phyloP scores from a whole-genome alignment of 2,113 vertebrate genomes.

The Ovibos moschatus region DNA sequence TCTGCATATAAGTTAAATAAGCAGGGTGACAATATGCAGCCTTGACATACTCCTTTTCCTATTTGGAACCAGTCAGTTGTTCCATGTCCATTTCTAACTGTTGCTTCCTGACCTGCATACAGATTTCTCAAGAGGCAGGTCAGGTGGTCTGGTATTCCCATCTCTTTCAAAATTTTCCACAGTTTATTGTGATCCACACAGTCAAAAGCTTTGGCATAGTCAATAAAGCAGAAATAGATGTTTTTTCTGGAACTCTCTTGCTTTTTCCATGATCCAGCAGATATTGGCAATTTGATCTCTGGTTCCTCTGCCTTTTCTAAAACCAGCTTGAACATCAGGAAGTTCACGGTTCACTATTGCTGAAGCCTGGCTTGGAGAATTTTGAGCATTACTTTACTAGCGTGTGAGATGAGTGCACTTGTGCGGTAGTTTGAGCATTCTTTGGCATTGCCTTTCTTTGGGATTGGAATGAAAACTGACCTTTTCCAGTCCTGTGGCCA shows the following conservation, averaged over 20 bases:
- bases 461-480: background rate
- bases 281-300: background rate
- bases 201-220: background rate
- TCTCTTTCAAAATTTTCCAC: background rate
- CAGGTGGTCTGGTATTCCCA: background rate
- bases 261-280: accelerated
- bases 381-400: background rate
- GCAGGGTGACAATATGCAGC: too few species aligned
- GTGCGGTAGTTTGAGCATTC: background rate
- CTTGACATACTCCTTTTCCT: background rate
- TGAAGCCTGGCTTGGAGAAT: background rate
- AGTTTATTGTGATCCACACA: background rate
- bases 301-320: background rate
- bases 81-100: background rate
- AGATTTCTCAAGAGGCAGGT: background rate
- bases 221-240: background rate
- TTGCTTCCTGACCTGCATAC: background rate
- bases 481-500: background rate
- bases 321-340: background rate
- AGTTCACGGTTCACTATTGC: accelerated
- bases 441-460: background rate
- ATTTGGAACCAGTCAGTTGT: background rate
- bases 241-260: background rate
- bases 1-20: too few species aligned
- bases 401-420: background rate